phyloP scores from a whole-genome alignment of 2,888 invertebrate species.

The Andrena praecox region DNA sequence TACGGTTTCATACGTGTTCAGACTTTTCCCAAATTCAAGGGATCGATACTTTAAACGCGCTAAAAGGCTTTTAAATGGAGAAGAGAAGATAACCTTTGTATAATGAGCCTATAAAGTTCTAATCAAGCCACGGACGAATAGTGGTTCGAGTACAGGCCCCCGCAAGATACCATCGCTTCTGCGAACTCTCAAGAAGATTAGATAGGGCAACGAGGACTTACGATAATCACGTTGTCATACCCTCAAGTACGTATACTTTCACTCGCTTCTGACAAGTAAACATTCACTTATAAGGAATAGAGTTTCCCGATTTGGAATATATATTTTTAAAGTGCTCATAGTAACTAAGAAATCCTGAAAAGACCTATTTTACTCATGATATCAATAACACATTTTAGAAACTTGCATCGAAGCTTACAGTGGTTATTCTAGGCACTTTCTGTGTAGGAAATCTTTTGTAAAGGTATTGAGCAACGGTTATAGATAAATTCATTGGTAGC shows the following conservation, averaged over 20 bases:
- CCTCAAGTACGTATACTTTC: constrained; percentile 10
- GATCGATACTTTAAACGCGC: not conserved
- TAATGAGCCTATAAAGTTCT: constrained; percentile 48
- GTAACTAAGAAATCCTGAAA: no score
- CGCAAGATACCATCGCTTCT: constrained; percentile 20
- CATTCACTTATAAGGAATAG: no score
- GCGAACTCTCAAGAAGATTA: constrained; percentile 56
- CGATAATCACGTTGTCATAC: constrained; percentile 48
- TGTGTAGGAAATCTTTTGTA: no score
- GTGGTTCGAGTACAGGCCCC: constrained; percentile 30
- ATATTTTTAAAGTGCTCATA: no score
- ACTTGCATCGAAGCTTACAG: no score
- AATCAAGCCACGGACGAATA: constrained; percentile 39
- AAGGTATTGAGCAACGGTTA: no score
- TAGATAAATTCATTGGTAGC: no score
- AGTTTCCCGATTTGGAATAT: no score
- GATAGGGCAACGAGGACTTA: constrained; percentile 36
- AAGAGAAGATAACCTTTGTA: constrained; percentile 22
- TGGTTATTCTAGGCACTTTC: no score
- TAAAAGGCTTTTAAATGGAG: not conserved
- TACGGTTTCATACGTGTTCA: not conserved
- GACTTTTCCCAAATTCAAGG: not conserved
- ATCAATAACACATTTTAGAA: no score
- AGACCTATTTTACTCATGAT: no score
- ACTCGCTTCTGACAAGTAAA: no score